Conservation (phyloP, 2,113 vertebrate genomes). For the Phoxinus phoxinus region DNA sequence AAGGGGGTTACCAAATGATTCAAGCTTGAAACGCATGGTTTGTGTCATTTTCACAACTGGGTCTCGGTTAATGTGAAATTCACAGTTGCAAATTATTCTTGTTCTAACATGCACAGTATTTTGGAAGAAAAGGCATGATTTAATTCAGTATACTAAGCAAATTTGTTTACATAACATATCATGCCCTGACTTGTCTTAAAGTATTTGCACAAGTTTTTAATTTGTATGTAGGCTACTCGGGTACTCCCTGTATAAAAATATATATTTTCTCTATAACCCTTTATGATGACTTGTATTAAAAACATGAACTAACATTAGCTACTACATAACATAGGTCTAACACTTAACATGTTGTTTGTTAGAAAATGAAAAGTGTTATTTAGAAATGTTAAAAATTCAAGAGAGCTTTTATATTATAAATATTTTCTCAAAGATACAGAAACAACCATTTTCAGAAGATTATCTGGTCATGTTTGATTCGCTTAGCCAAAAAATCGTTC, state of each 20-base stretch:
- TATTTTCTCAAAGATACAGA: not conserved
- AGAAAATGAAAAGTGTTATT: not conserved
- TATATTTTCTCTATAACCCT: no score
- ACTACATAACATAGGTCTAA: not conserved
- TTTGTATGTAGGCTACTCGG: not conserved
- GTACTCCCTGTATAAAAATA: no score
- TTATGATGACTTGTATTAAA: not conserved
- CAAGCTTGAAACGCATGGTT: not conserved
- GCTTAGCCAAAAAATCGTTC: not conserved
- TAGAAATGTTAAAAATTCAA: not conserved
- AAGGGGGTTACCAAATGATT: not conserved
- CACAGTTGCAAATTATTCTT: not conserved
- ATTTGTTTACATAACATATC: not conserved
- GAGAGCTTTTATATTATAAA: not conserved
- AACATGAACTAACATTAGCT: not conserved
- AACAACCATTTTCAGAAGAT: no score
- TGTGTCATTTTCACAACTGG: not conserved
- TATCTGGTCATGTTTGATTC: not conserved
- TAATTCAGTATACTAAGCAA: not conserved
- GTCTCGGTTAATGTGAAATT: not conserved
- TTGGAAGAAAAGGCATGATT: not conserved
- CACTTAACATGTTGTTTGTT: not conserved
- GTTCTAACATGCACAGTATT: not conserved
- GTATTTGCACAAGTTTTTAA: not conserved
- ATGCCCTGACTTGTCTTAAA: not conserved